Evolutionary conservation across 2,113 vertebrate genomes (phyloP), one percentile per base, ranked within the genome.

Genomic region (Chaetorhynchus papuensis): DNA sequence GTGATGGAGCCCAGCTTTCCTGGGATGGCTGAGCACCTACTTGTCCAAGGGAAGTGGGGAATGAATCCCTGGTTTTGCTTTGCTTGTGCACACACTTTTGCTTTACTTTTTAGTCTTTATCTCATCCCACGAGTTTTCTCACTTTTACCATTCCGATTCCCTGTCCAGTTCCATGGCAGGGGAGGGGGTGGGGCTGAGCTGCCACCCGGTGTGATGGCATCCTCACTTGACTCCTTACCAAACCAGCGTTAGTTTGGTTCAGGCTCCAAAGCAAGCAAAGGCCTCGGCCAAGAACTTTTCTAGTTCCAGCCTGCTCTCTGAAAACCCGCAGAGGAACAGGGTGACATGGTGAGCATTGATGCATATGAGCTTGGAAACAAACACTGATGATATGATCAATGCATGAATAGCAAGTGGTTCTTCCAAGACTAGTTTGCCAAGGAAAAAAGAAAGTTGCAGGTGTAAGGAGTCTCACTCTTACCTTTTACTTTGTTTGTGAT

Each of bases 11-110:
- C 35, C 1, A 0, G 61, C 44, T 78, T 15, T 37, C 44, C 70
- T 69, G 84, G 60, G 19, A 41, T 17, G 66, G 81, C 56, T 52
- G 92, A 83, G 27, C 66, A 56, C 27, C 47, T 42, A 27, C 56
- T n/a, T 61, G 61, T 41, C 6, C 1, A 15, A 16, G 12, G 23
- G 11, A 59, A 45, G 33, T 0, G 45, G 33, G 7, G 65, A 64
- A 50, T 8, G 1, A 35, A 78, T 35, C 35, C 60, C 31, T 59
- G 5, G 30, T 4, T 47, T 45, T 64, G 13, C 31, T 60, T 41
- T 71, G 31, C 47, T 75, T 77, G 6, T 4, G 12, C 0, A 0
- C 0, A 0, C 22, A 45, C 8, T 54, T 60, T 39, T 37, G 7
- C 17, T 69, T 28, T 39, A 7, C n/a, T 15, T 70, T 39, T 47